Evolutionary conservation across 2,113 vertebrate genomes (phyloP), one percentile per base, ranked within the genome.

Genomic region (Vulpes lagopus): DNA sequence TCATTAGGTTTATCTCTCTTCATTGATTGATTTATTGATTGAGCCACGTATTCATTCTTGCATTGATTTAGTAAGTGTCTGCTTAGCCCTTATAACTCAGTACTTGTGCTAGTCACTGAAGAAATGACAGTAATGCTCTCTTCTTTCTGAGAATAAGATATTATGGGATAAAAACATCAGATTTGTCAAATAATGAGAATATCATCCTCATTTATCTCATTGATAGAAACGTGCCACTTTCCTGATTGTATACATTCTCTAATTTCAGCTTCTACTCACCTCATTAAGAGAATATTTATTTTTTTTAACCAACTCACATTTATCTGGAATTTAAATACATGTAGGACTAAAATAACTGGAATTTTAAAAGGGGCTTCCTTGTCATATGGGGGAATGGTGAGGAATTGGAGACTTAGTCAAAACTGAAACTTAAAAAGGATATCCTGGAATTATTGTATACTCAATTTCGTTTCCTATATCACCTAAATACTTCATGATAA

Each of bases 101-200:
- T 62, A 32, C 94, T 95, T 93, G 78, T 82, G 25, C 51, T 69
- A 53, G 23, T 85, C 14, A 62, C 30, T 32, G 59, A 64, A 35
- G 53, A 83, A 81, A 76, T 11, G 25, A 79, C 5, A 78, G 9
- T 5, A 57, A 27, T 83, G 16, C 19, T 94, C 27, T 94, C 74
- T 84, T 95, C 11, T 82, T 27, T 60, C 35, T 55, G 79, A 96
- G 49, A 89, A 91, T 74, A 91, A 95, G 82, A 89, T 55, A 79
- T 20, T 67, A 38, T 27, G 16, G 51, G 51, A 49, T 71, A 90
- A 92, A 69, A 92, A 20, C 16, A 60, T 23, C 5, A 82, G 15
- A 60, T 25, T 51, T 87, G 15, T 30, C 6, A 53, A 86, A 91
- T 19, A 76, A 92, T 62, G 23, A 62, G 62, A 79, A 69, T 20